Evolutionary conservation across 2,888 invertebrate species (phyloP), one percentile per base, ranked within the genome.

Genomic region (Lordiphosa fenestrarum): DNA sequence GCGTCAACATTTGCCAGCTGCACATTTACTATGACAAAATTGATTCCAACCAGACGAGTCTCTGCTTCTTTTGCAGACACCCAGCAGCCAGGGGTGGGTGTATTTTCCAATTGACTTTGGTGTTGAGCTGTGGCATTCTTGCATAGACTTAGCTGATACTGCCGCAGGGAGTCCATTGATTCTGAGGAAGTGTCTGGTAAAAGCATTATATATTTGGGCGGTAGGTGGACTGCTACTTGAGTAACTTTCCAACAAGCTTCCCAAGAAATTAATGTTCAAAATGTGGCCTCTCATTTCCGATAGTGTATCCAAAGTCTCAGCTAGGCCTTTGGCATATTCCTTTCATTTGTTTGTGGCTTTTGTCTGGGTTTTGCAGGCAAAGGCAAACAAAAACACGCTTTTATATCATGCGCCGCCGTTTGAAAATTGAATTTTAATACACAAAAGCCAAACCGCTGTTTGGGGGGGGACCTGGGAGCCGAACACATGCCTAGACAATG

Each of bases 381-480:
- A 63, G 53, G 67, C 67, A 82, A 78, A 76, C 80, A 82, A 71
- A 84, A 75, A 71, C 85, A 84, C 69, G 70, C 71, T 71, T 63
- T 81, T 71, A 77, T 82, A 75, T 74, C 71, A 75, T 69, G 71
- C 76, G 74, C 59, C 70, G 67, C 59, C 70, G 67, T 70, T 71
- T 60, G 67, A 78, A 87, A 86, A 86, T 86, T 87, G 82, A 85
- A 86, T 86, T 86, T 86, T 85, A 84, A 77, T 85, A 72, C 82
- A 82, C 77, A 86, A 85, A 73, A 71, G 78, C 71, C 41, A 25
- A 6, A 25, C 25, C 25, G 25, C 6, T 25, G 25, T 25, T 25
- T 25, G 25, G 25, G 25, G 25, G 19, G 36, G 39, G 6, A 44
- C 15, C 15, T 39, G 23, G 51, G 35, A 48, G 10, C 35, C 44